A percentile compares a stretch with the other conserved stretches of the same genome.
These are phyloP conservation scores for Hecatera dysodea DNA, from an alignment of 2,888 invertebrate species.

Conservation along the genomic window DNA sequence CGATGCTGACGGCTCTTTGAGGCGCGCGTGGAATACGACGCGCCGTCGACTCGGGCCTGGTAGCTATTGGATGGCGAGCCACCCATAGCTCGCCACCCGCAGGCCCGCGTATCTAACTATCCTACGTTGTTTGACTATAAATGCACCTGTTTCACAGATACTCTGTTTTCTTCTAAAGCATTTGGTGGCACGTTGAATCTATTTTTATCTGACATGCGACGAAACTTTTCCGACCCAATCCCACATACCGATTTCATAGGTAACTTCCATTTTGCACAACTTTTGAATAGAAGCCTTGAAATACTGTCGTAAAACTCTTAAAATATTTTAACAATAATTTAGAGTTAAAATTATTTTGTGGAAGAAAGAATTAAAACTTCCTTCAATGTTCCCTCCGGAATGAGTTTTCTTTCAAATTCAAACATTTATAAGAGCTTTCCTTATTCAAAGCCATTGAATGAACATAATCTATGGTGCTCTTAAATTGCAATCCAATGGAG, in stretches of 20 bases:
- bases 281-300: not conserved
- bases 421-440: conserved; percentile 11
- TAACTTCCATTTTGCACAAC: not conserved
- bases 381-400: not conserved
- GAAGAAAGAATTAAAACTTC: not conserved
- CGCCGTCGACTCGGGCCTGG: too few relatives aligned
- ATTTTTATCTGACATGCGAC: not conserved
- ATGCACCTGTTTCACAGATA: not conserved
- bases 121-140: too few relatives aligned
- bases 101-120: too few relatives aligned
- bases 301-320: not conserved
- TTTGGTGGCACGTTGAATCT: not conserved
- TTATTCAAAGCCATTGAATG: conserved; percentile 19
- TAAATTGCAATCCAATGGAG: conserved; percentile 16
- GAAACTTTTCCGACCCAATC: not conserved
- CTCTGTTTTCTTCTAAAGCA: not conserved
- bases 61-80: too few relatives aligned
- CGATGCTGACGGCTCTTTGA: too few relatives aligned
- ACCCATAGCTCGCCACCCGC: too few relatives aligned
- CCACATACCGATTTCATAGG: not conserved
- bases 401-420: conserved; percentile 4
- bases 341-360: not conserved
- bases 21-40: too few relatives aligned
- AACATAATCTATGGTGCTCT: conserved; percentile 16
- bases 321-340: not conserved